Percentiles rank a stretch among this genome's conserved stretches.
These are phyloP conservation scores for Calephelis nemesis DNA, from an alignment of 1,140 invertebrate genomes.

Conservation along the genomic window DNA sequence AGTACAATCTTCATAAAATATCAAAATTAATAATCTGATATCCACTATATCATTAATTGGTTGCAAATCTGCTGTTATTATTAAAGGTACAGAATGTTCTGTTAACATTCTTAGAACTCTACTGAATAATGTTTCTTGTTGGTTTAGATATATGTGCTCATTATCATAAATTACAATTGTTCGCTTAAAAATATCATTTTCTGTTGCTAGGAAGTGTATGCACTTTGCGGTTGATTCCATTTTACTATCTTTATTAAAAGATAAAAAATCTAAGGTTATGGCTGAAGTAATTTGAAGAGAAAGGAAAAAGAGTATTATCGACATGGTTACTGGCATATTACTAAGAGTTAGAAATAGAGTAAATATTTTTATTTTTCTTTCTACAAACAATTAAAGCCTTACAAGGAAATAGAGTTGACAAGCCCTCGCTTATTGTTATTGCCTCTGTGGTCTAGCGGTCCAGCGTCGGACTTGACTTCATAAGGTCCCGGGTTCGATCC, in stretches of 20 bases:
- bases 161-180: neutral
- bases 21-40: neutral
- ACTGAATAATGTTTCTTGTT: neutral
- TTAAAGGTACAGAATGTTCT: neutral
- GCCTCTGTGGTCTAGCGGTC: too few species aligned
- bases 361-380: neutral
- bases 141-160: neutral
- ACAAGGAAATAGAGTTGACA: neutral
- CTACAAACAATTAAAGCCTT: neutral
- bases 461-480: too few species aligned
- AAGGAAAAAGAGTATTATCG: neutral
- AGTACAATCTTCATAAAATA: slow-evolving; percentile 1
- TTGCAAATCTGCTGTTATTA: slow-evolving; percentile 3
- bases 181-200: neutral
- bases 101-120: neutral
- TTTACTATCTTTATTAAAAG: neutral
- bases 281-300: neutral
- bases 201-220: neutral
- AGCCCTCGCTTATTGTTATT: neutral
- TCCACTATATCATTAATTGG: neutral
- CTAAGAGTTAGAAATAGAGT: neutral
- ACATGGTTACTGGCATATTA: neutral
- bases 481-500: too few species aligned
- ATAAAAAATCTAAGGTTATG: neutral
- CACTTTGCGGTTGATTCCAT: neutral